Percentiles rank a stretch among this genome's conserved stretches.
These are phyloP conservation scores for Drosophila siamana DNA, from an alignment of 2,888 invertebrate species.

Conservation along the genomic window DNA sequence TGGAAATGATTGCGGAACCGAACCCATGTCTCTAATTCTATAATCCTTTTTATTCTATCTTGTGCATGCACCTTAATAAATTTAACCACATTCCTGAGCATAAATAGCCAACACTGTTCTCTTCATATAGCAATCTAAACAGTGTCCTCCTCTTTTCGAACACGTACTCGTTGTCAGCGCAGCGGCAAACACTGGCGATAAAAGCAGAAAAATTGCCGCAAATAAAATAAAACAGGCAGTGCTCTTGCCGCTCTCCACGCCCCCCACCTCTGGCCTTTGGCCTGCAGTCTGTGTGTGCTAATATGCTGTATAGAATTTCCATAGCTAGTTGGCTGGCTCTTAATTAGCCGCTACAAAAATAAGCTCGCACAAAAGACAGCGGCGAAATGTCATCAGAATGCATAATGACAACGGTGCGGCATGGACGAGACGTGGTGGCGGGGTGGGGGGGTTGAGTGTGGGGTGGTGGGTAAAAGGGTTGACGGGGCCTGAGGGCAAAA, in stretches of 20 bases:
- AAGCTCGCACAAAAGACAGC: conserved; percentile 68
- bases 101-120: too few relatives aligned
- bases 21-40: not conserved
- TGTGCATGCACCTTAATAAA: not conserved
- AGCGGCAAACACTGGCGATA: too few relatives aligned
- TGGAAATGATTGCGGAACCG: not conserved
- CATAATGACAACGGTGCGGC: conserved; percentile 75
- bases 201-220: not conserved
- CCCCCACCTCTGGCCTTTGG: too few relatives aligned
- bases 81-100: conserved; percentile 1
- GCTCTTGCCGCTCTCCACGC: not conserved
- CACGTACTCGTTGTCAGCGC: too few relatives aligned
- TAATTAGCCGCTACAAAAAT: conserved; percentile 74
- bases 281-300: conserved; percentile 23
- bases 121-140: too few relatives aligned
- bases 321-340: conserved; percentile 58
- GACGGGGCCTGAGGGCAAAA: conserved; percentile 29
- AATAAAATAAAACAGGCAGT: not conserved
- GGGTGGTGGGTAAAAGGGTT: not conserved
- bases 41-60: not conserved
- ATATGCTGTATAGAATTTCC: conserved; percentile 64
- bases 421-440: conserved; percentile 21
- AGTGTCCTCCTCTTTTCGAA: too few relatives aligned
- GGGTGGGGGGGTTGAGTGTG: not conserved
- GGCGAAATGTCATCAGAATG: conserved; percentile 80